These are phyloP conservation scores for Trichomalopsis sarcophagae DNA, from an alignment of 1,140 invertebrate genomes.

Conservation along the genomic window DNA sequence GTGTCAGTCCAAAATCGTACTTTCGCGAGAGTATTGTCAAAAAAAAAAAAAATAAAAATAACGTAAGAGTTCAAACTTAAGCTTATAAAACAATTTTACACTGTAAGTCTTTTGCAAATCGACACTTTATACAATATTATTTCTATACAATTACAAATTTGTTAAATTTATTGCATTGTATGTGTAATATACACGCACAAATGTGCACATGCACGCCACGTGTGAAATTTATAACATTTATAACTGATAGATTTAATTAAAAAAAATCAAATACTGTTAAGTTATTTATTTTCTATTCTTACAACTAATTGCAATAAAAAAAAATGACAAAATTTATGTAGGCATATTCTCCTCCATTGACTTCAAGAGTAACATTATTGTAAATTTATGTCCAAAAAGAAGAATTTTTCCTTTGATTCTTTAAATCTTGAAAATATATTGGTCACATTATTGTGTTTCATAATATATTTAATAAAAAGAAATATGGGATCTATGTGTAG, in stretches of 20 bases:
- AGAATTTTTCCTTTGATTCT: too few species aligned
- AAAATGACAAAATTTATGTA: neutral
- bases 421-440: neutral
- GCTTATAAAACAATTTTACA: constrained; percentile 4
- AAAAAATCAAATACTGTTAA: constrained; percentile 39
- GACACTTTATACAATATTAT: constrained; percentile 19
- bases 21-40: constrained; percentile 32
- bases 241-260: constrained; percentile 34
- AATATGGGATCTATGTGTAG: neutral
- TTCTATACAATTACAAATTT: constrained; percentile 34
- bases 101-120: constrained; percentile 16
- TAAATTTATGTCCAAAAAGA: neutral
- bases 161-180: constrained; percentile 41
- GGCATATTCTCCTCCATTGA: neutral
- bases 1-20: constrained; percentile 10
- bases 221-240: constrained; percentile 21
- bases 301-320: constrained; percentile 30
- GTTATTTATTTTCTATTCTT: constrained; percentile 48
- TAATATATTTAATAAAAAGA: neutral
- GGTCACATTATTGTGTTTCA: neutral
- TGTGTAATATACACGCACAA: constrained; percentile 36
- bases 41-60: neutral
- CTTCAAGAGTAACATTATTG: neutral
- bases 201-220: constrained; percentile 7
- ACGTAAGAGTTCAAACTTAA: neutral